Evolutionary conservation across 2,888 invertebrate genomes (phyloP), one percentile per base, ranked within the genome.

Genomic region (Rotaria socialis): DNA sequence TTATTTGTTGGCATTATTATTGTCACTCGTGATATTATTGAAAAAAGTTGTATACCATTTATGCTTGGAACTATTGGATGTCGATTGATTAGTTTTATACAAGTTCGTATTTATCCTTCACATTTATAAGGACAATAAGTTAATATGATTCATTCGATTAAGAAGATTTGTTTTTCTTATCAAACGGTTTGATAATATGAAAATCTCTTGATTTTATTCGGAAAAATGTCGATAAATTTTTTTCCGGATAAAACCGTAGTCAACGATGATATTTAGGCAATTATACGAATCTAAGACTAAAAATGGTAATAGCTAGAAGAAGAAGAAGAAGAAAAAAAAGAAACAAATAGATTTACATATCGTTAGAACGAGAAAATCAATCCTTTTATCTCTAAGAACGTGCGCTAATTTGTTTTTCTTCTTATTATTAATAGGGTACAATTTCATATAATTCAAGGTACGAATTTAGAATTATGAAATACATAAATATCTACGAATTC

Each of bases 401-500:
- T 47, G 7, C 11, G 11, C 0, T 52, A 52, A 55, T 55, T 55
- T 55, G 50, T 55, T 22, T 55, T 55, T 55, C 19, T 55, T 55
- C 35, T 2, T 35, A 35, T 55, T 55, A 22, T 22, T 19, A 22
- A 22, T n/a, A 80, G 80, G 80, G 24, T 24, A 47, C 47, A 80
- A 80, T 80, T 80, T 16, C 80, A n/a, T 80, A 80, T 80, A 80
- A 80, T 80, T 80, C 80, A 80, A 80, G 80, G 80, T 80, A 47
- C 5, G 3, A 6, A 55, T 55, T 55, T 22, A 6, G 19, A 3
- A 11, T 67, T 8, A 27, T 35, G 16, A 35, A 35, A 2, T 50
- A 14, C 50, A 50, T 50, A 50, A 8, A 50, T 11, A 50, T 1
- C 14, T 11, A 50, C 8, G 50, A 50, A 50, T 50, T 8, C 7